A percentile compares a stretch with the other conserved stretches of the same genome.
Conservation (phyloP, 2,113 vertebrate species). For the Piaya cayana region DNA sequence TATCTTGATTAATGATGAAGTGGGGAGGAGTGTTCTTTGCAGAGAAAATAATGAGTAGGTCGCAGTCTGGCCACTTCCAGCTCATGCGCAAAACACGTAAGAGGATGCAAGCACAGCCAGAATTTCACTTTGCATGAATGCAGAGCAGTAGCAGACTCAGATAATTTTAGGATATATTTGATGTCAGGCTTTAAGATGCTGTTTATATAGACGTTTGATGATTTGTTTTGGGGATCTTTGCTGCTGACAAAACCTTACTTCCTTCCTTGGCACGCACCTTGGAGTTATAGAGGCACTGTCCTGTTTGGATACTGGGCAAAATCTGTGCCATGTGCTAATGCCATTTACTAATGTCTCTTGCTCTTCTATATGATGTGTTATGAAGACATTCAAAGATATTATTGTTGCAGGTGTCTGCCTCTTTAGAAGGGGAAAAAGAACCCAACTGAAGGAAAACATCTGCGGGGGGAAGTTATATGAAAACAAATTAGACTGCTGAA, state of each 20-base stretch:
- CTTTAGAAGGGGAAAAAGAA: neutral
- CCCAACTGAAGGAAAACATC: neutral
- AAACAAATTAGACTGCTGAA: neutral
- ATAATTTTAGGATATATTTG: neutral
- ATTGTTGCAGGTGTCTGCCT: neutral
- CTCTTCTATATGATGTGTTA: neutral
- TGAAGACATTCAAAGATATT: neutral
- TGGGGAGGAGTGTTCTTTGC: neutral
- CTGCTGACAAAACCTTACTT: neutral
- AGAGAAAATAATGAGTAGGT: neutral
- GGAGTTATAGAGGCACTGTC: neutral
- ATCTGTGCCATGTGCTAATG: neutral
- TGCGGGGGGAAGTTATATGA: too few species aligned
- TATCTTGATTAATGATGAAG: neutral
- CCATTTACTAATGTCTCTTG: neutral
- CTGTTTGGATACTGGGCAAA: neutral
- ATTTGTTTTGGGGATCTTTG: neutral
- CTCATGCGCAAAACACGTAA: rapidly evolving
- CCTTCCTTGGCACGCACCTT: rapidly evolving
- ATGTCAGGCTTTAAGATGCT: neutral
- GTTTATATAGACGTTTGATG: neutral
- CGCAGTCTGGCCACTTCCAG: neutral
- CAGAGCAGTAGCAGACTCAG: neutral
- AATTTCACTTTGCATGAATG: neutral
- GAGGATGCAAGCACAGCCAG: neutral